Evolutionary conservation across 37 sponge, comb jelly and placozoan genomes (phyloP), one percentile per base, ranked within the genome.

Genomic region (Axinella damicornis): DNA sequence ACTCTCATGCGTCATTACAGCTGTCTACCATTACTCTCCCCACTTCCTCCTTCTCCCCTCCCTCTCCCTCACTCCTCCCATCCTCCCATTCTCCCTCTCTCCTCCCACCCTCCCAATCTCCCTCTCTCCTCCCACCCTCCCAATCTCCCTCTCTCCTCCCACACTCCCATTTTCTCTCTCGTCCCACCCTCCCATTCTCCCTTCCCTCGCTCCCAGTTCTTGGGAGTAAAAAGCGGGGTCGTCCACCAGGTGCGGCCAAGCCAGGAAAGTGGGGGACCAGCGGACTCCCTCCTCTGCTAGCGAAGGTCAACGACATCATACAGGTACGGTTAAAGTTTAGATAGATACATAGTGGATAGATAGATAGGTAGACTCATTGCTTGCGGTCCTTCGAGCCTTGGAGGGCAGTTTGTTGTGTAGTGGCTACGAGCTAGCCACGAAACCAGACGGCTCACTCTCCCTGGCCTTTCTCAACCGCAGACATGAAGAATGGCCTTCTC

Each of bases 211-310:
- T 31, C 12, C 9, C 37, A 95, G 99, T 17, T 71, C 96, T 66
- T 88, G 73, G 19, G 96, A 96, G 39, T 96, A 96, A 4, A 98
- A 96, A 91, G 99, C 96, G 32, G 77, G 96, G 33, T 94, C 93
- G 11, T 94, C 99, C 36, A 94, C 96, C 0, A 92, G 96, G n/a
- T 95, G 92, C 78, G 99, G 99, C 30, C 71, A 96, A 31, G 99
- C 96, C 58, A 98, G 96, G 28, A 96, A 96, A 19, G 99, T 92
- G 28, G 88, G 92, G 86, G 94, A 96, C 41, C 95, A 98, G 58
- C 93, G 96, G 41, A 92, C 65, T 87, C 28, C 88, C 88, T 65
- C 92, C 92, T 28, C 76, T 92, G 37, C 70, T 92, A 0, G 46
- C 92, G 17, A 92, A 83, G 74, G 56, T 83, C 58, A 82, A 87